Evolutionary conservation across 2,113 vertebrate genomes (phyloP).

Genomic region (Butastur rufipennis): DNA sequence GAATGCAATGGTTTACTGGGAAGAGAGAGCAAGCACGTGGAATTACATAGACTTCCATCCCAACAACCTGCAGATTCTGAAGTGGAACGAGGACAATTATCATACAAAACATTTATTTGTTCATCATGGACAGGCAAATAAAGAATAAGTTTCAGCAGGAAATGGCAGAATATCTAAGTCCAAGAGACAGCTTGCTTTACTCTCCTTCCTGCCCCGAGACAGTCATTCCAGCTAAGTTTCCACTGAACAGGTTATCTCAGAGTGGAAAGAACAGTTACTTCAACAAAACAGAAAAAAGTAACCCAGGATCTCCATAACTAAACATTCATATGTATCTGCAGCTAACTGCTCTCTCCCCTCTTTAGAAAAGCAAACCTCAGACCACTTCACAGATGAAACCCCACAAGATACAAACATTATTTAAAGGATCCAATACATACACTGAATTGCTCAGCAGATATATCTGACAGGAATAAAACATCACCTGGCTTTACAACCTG

Average conservation of each 20-base stretch:
- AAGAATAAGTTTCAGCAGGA: background rate
- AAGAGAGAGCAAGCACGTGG: accelerated
- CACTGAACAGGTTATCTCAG: background rate
- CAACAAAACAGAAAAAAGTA: no score
- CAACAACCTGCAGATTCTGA: background rate
- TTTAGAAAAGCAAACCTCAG: background rate
- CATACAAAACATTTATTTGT: background rate
- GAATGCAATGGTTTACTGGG: background rate
- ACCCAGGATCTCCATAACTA: background rate
- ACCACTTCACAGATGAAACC: background rate
- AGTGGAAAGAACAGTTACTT: background rate
- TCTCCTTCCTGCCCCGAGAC: background rate
- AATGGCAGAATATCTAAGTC: background rate
- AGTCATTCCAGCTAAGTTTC: background rate
- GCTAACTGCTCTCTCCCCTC: background rate
- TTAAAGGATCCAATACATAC: background rate
- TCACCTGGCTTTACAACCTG: background rate
- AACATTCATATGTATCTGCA: no score
- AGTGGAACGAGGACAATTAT: background rate
- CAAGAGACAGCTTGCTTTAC: background rate
- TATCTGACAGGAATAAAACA: background rate
- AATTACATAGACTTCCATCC: background rate
- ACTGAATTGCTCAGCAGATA: background rate
- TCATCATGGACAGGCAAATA: background rate
- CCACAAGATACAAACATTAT: background rate